phyloP scores from a whole-genome alignment of 2,113 vertebrate genomes.

The Heterocephalus glaber region DNA sequence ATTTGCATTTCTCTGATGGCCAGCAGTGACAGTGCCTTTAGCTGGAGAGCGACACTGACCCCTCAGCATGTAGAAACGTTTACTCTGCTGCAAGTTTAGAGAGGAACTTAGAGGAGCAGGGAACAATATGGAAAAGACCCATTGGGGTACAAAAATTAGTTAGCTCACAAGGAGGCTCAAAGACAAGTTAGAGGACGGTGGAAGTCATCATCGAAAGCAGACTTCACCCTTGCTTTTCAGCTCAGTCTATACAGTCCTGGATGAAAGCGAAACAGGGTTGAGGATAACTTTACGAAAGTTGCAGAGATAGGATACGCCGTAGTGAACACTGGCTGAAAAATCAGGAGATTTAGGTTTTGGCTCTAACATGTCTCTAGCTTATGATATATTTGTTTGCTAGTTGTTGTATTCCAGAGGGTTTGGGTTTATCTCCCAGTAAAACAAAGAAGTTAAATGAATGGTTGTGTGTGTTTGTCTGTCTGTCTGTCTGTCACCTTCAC shows the following conservation, averaged over 20 bases:
- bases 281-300: not conserved
- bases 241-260: not conserved
- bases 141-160: rapidly evolving
- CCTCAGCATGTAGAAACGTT: not conserved
- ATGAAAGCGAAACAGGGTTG: not conserved
- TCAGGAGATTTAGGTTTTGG: not conserved
- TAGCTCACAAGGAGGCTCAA: not conserved
- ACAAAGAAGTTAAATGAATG: not conserved
- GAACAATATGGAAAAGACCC: not conserved
- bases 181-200: not conserved
- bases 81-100: not conserved
- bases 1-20: not conserved
- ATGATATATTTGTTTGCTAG: not conserved
- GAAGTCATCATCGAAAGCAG: not conserved
- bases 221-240: not conserved
- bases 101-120: not conserved
- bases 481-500: not conserved
- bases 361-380: not conserved
- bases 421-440: not conserved
- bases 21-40: not conserved
- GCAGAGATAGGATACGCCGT: not conserved
- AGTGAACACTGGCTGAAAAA: not conserved
- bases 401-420: not conserved
- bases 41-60: not conserved
- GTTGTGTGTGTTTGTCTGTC: no score